Conservation (phyloP, 2,888 invertebrate species). For the Sipunculus nudus region DNA sequence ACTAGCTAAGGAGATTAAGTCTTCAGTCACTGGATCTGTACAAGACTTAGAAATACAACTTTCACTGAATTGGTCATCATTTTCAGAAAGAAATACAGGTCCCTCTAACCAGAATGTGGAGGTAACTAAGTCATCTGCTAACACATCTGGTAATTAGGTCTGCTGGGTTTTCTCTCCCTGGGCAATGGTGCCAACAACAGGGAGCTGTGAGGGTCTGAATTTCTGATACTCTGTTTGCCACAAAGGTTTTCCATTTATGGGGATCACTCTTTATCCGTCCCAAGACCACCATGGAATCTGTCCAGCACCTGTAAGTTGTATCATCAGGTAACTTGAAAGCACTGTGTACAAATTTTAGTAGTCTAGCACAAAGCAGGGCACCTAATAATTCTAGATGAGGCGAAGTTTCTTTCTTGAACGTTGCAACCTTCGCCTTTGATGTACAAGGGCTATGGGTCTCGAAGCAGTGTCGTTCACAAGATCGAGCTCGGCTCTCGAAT, state of each 20-base stretch:
- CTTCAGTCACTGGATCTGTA: not conserved
- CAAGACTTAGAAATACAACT: not conserved
- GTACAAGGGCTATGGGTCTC: no score
- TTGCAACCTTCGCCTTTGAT: slow-evolving; percentile 40
- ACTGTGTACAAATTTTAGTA: slow-evolving; percentile 21
- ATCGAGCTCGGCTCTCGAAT: no score
- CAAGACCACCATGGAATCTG: slow-evolving; percentile 17
- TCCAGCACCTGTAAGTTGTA: slow-evolving; percentile 23
- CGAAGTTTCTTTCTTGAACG: slow-evolving; percentile 35
- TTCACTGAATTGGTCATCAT: not conserved
- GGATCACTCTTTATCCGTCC: not conserved
- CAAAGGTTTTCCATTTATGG: not conserved
- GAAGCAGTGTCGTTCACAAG: no score
- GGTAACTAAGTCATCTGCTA: not conserved
- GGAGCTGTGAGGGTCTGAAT: not conserved
- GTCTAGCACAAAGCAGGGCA: slow-evolving; percentile 21
- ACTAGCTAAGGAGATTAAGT: not conserved
- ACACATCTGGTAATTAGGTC: not conserved
- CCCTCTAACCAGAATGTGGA: not conserved
- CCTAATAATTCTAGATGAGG: slow-evolving; percentile 36
- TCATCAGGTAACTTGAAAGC: slow-evolving; percentile 37
- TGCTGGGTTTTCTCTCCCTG: not conserved
- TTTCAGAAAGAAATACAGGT: not conserved
- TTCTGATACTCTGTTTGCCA: not conserved
- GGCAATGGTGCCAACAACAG: not conserved